These are phyloP conservation scores for Phalacrocorax aristotelis DNA, from an alignment of 2,113 vertebrate genomes.

Conservation along the genomic window DNA sequence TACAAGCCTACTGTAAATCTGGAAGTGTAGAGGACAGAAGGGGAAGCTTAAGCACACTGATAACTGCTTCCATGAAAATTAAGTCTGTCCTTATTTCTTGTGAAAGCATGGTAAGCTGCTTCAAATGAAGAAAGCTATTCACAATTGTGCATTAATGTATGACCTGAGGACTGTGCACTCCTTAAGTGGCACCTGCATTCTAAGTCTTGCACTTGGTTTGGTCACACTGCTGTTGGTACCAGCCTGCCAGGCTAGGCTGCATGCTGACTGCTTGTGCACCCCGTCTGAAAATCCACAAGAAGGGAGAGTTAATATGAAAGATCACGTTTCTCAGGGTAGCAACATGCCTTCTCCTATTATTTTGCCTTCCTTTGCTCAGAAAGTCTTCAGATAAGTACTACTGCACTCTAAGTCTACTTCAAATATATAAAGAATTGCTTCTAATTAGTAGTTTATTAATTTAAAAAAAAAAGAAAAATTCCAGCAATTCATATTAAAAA, in stretches of 20 bases:
- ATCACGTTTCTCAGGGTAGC: no score
- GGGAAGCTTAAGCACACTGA: background rate
- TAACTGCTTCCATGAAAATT: background rate
- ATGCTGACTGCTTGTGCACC: fast-evolving
- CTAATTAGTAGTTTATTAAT: background rate
- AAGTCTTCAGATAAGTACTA: background rate
- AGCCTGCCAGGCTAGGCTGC: background rate
- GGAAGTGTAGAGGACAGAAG: background rate
- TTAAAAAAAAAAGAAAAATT: background rate
- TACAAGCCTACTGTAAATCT: background rate
- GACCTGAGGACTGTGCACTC: background rate
- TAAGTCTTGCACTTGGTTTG: background rate
- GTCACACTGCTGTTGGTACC: fast-evolving
- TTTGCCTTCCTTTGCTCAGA: background rate
- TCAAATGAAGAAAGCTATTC: background rate
- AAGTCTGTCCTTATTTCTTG: background rate
- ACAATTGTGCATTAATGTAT: fast-evolving
- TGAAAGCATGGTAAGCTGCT: background rate
- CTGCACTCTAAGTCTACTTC: background rate
- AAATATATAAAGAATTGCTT: background rate
- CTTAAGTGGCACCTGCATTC: fast-evolving
- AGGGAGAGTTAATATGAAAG: background rate
- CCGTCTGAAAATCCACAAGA: background rate
- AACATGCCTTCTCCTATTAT: background rate
- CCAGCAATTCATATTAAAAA: background rate